phyloP scores from a whole-genome alignment of 2,888 invertebrate species.

The Tetrapedia diversipes region DNA sequence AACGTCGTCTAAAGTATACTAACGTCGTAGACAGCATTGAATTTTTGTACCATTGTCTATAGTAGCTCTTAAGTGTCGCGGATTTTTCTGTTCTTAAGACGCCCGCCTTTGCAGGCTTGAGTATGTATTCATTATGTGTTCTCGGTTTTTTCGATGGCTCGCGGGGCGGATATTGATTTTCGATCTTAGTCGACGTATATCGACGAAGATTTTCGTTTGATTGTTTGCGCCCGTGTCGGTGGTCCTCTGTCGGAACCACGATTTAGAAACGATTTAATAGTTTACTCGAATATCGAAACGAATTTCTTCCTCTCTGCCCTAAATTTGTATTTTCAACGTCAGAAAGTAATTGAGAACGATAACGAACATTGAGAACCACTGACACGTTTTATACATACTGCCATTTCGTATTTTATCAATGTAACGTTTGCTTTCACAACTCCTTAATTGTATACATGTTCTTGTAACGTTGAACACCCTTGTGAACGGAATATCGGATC shows the following conservation, averaged over 20 bases:
- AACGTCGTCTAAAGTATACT: conserved; percentile 78
- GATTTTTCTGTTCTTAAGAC: conserved; percentile 59
- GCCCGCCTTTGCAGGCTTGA: conserved; percentile 55
- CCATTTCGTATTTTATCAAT: background rate
- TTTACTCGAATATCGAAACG: too few relatives aligned
- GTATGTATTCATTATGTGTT: conserved; percentile 45
- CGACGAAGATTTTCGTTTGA: background rate
- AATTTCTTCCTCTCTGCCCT: background rate
- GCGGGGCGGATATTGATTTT: conserved; percentile 50
- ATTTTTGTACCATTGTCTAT: conserved; percentile 82
- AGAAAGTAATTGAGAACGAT: background rate
- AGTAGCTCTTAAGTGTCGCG: conserved; percentile 78
- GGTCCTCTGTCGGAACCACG: background rate
- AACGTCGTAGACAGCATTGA: conserved; percentile 79
- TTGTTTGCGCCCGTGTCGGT: background rate
- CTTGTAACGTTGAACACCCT: background rate
- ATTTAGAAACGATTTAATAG: background rate
- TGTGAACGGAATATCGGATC: too few relatives aligned
- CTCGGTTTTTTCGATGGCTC: conserved; percentile 47
- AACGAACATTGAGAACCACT: background rate
- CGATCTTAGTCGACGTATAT: background rate
- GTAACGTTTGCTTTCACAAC: conserved; percentile 7
- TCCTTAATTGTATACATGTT: background rate
- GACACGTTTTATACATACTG: background rate
- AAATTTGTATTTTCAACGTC: background rate